Base-by-base conservation (phyloP, 2,113 vertebrate species). In the Piprites chloris region DNA sequence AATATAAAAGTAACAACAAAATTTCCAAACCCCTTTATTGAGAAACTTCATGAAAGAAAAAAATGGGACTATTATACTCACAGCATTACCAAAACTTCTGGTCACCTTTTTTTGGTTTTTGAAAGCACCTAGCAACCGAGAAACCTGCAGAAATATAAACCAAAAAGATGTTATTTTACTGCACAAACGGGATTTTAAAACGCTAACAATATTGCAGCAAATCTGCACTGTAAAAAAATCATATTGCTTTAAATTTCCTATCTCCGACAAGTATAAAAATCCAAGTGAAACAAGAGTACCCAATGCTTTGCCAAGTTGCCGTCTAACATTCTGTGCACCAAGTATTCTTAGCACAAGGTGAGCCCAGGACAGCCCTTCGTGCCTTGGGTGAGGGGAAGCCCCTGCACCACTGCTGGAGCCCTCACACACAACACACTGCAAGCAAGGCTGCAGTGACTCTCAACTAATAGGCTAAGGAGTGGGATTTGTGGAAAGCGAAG, bases 71-170 rank as follows among this genome's bases (percentile, higher is more conserved):
- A 79, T 95, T 86, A 95, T 97, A 98, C 97, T 98, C 98, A 99
- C 99, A 95, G 98, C 97, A 98, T 97, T 98, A 96, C 97, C 96
- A 97, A 99, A 98, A 61, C 94, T 97, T 98, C 98, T 98, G 94
- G 98, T 98, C 96, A 98, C 98, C 95, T 98, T 98, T 95, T 97
- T 97, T 94, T 98, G 98, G 88, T 61, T 98, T 97, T 97, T 98
- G 89, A 99, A 93, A 53, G 97, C 98, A 85, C 98, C 98, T 86
- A 99, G 97, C 71, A 98, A 97, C 74, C 97, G 98, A 81, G 98
- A 98, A 92, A 99, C 98, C 96, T 97, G 96, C 33, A 91, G 71
- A 61, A 93, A 78, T 23, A 90, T 18, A 75, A 80, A 92, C 6
- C 53, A 88, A 49, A 68, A 66, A 71, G 8, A 88, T 22, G 42